A percentile compares a stretch with the other conserved stretches of the same genome.
Conservation (phyloP, 2,113 vertebrate species). For the Callaeas wilsoni region DNA sequence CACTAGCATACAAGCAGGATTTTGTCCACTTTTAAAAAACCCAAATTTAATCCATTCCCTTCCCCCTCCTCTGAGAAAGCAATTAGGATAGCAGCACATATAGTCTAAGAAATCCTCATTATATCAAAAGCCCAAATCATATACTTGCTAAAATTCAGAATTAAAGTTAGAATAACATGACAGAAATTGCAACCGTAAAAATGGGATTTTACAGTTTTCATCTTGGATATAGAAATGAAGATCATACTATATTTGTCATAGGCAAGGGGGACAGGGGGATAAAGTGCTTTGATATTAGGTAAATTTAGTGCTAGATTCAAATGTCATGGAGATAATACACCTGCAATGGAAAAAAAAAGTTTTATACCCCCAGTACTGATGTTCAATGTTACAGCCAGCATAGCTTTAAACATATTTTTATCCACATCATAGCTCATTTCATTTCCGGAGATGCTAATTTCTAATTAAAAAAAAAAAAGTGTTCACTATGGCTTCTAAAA, state of each 20-base stretch:
- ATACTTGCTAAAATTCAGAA: not conserved
- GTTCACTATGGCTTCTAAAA: not conserved
- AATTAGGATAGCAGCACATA: not conserved
- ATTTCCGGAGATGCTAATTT: not conserved
- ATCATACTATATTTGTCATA: not conserved
- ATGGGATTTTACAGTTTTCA: not conserved
- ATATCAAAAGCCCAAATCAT: not conserved
- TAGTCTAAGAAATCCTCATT: not conserved
- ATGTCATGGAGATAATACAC: not conserved
- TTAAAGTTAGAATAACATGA: not conserved
- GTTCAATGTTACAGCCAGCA: not conserved
- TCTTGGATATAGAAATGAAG: not conserved
- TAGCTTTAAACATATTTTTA: not conserved
- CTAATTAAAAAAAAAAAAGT: not conserved
- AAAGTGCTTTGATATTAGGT: not conserved
- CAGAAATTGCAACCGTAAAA: not conserved
- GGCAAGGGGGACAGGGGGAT: not conserved
- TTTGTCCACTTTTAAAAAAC: not conserved
- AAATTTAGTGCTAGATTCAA: not conserved
- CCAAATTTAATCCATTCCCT: not conserved
- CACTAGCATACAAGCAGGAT: not conserved
- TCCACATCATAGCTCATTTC: not conserved
- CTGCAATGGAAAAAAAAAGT: not conserved
- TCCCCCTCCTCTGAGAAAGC: not conserved
- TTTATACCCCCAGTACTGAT: not conserved